Conservation (phyloP, 2,113 vertebrate species). For the Sphaerodactylus townsendi region DNA sequence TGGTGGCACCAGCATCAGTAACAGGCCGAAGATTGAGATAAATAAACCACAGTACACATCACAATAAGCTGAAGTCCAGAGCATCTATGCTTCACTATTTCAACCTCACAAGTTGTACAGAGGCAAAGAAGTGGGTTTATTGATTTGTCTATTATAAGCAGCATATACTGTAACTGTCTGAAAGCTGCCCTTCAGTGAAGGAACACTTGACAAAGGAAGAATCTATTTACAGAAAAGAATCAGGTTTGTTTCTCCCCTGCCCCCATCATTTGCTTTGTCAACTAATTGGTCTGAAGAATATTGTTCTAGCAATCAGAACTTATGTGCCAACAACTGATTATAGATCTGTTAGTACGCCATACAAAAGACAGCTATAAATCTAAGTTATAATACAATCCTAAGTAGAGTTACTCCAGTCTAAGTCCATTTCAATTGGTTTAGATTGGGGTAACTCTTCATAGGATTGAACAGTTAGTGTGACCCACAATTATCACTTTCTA, state of each 20-base stretch:
- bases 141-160: background rate
- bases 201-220: conserved; percentile 11
- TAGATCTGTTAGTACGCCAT: background rate
- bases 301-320: conserved; percentile 8
- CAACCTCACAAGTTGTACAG: background rate
- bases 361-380: background rate
- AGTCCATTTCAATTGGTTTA: too few species aligned
- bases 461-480: too few species aligned
- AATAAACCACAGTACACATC: background rate
- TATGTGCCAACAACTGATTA: background rate
- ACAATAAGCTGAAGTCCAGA: background rate
- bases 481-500: background rate
- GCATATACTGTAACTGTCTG: background rate
- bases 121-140: background rate
- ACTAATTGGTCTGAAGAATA: background rate
- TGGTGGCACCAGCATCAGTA: background rate
- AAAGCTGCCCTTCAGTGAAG: background rate
- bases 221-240: conserved; percentile 8
- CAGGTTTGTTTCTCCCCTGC: background rate
- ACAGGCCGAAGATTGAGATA: background rate
- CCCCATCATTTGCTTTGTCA: conserved; percentile 14
- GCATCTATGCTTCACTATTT: background rate
- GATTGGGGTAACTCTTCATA: too few species aligned
- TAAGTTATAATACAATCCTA: too few species aligned
- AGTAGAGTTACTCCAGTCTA: too few species aligned